Evolutionary conservation across 2,113 vertebrate genomes (phyloP).

Genomic region (Colinus virginianus): DNA sequence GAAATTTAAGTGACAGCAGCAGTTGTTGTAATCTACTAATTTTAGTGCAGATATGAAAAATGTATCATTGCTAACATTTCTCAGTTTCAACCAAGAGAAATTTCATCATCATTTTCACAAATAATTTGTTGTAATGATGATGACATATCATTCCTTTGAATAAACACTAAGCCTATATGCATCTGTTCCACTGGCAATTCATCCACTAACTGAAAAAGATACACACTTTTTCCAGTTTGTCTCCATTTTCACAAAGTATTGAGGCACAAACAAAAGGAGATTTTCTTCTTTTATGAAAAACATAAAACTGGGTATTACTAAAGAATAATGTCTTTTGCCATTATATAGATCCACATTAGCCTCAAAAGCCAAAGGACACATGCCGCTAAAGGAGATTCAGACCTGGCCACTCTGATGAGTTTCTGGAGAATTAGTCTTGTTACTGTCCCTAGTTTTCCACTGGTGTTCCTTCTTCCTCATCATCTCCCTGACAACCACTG

Average conservation of each 20-base stretch:
- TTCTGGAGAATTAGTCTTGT: background rate
- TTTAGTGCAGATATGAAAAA: background rate
- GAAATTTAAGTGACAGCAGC: background rate
- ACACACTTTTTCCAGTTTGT: background rate
- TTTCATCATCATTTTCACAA: background rate
- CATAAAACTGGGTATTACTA: background rate
- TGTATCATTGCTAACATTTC: background rate
- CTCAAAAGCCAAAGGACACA: background rate
- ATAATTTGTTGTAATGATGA: background rate
- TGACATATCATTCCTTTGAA: background rate
- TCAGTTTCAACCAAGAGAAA: background rate
- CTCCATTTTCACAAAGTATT: background rate
- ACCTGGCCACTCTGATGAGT: background rate
- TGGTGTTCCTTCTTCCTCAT: background rate
- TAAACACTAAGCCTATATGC: background rate
- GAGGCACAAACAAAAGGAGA: background rate
- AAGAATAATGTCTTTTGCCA: background rate
- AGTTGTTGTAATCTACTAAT: background rate
- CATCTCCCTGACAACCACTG: background rate
- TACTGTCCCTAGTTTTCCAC: background rate
- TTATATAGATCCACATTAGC: background rate
- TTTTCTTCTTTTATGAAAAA: background rate
- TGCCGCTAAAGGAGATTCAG: background rate
- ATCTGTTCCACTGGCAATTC: background rate
- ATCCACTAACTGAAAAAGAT: background rate